These are phyloP conservation scores for Epirrhoe tristata DNA, from an alignment of 2,888 invertebrate genomes.

Conservation along the genomic window DNA sequence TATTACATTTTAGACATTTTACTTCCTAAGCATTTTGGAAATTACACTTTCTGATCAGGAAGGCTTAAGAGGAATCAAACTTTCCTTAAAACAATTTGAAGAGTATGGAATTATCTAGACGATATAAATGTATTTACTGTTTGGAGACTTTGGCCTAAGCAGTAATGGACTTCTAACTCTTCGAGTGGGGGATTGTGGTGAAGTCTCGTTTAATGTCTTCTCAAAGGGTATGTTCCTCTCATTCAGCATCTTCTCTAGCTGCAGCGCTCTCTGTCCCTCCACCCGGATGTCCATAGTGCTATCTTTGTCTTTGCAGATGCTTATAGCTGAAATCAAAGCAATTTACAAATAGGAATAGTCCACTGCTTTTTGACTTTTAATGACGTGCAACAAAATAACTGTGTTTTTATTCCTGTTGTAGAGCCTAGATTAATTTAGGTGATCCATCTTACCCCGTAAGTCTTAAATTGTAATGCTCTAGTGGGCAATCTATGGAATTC, in stretches of 20 bases:
- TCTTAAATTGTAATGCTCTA: too few species aligned
- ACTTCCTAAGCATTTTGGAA: too few species aligned
- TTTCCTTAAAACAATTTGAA: background rate
- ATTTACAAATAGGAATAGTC: background rate
- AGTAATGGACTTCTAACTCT: conserved; percentile 34
- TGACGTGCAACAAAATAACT: too few species aligned
- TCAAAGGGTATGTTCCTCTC: conserved; percentile 66
- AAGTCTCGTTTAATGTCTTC: conserved; percentile 54
- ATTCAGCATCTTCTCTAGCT: conserved; percentile 66
- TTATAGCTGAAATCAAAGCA: conserved; percentile 63
- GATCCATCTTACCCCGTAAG: too few species aligned
- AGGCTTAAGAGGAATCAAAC: too few species aligned
- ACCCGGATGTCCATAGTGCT: conserved; percentile 65
- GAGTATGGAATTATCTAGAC: background rate
- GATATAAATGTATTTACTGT: conserved; percentile 30
- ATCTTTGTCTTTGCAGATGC: conserved; percentile 63
- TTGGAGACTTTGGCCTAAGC: conserved; percentile 26
- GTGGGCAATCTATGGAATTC: too few species aligned
- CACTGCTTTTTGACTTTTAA: too few species aligned
- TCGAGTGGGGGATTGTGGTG: conserved; percentile 34
- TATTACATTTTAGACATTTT: too few species aligned
- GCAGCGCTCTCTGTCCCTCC: conserved; percentile 61
- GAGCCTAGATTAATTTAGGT: too few species aligned
- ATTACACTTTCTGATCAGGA: too few species aligned
- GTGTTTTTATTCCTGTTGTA: too few species aligned